phyloP scores from a whole-genome alignment of 2,797 vertebrate genomes.

The Scolopax rusticola region DNA sequence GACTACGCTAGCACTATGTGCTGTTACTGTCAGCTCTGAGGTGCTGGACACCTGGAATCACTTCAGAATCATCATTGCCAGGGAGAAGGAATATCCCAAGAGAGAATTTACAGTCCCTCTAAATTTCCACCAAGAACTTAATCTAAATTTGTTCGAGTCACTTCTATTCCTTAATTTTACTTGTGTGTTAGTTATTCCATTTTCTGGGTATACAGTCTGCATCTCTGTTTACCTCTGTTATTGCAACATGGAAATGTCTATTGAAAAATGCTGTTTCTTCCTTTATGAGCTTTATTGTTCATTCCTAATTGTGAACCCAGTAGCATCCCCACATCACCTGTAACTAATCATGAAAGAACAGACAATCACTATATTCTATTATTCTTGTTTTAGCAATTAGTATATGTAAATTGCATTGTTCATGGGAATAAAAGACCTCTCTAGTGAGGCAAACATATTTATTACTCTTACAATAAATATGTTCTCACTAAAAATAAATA shows the following conservation, averaged over 20 bases:
- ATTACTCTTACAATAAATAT: neutral
- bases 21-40: neutral
- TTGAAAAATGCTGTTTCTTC: neutral
- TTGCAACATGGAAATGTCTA: neutral
- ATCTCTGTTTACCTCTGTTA: neutral
- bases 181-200: neutral
- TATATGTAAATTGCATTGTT: neutral
- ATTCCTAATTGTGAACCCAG: neutral
- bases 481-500: neutral
- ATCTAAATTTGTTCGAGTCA: neutral
- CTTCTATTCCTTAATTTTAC: neutral
- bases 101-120: neutral
- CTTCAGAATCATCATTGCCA: neutral
- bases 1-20: neutral
- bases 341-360: neutral
- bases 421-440: neutral
- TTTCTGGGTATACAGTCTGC: neutral
- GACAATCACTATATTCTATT: neutral
- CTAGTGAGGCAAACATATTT: neutral
- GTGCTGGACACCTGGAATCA: neutral
- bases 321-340: neutral
- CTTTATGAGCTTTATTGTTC: neutral
- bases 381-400: neutral
- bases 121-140: neutral
- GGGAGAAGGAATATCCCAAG: neutral